Percentiles rank a stretch among this genome's conserved stretches.
phyloP scores from a whole-genome alignment of 2,797 vertebrate genomes.

The Betta splendens region DNA sequence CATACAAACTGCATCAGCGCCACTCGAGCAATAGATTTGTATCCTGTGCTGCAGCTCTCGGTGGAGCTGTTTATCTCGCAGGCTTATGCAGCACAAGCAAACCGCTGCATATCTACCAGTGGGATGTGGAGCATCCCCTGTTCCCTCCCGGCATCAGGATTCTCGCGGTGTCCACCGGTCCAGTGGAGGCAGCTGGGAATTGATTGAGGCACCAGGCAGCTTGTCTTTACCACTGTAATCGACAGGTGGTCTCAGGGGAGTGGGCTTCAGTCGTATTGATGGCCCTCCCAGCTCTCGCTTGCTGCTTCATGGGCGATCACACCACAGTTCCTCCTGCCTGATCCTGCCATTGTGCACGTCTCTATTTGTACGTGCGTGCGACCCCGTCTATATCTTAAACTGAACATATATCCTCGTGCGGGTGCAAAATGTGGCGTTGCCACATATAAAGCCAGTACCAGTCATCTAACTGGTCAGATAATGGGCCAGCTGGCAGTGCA shows the following conservation, averaged over 20 bases:
- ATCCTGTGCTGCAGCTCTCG: slow-evolving; percentile 52
- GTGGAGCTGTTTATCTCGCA: slow-evolving; percentile 65
- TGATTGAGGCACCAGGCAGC: slow-evolving; percentile 64
- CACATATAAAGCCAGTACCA: slow-evolving; percentile 10
- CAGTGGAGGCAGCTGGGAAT: slow-evolving; percentile 62
- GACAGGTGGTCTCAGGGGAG: slow-evolving; percentile 75
- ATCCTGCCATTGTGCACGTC: slow-evolving; percentile 41
- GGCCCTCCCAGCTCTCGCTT: slow-evolving; percentile 48
- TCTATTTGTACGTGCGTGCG: slow-evolving; percentile 12
- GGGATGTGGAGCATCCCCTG: slow-evolving; percentile 64
- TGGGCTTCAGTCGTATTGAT: slow-evolving; percentile 62
- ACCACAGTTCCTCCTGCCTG: slow-evolving; percentile 35
- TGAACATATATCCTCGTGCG: slow-evolving; percentile 4
- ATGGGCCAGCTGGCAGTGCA: slow-evolving; percentile 39
- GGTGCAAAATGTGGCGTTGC: too few relatives aligned
- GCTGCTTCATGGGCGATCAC: slow-evolving; percentile 70
- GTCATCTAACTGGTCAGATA: slow-evolving; percentile 38
- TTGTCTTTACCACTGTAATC: slow-evolving; percentile 76
- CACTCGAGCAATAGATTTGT: slow-evolving; percentile 51
- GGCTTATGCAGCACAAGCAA: slow-evolving; percentile 65
- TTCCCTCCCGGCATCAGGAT: slow-evolving; percentile 72
- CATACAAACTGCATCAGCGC: slow-evolving; percentile 36
- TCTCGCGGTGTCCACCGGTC: slow-evolving; percentile 66
- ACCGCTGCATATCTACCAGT: slow-evolving; percentile 42
- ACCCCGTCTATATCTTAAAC: slow-evolving; percentile 11